These are phyloP conservation scores for Neodontobutis hainanensis DNA, from an alignment of 2,113 vertebrate genomes.

Conservation along the genomic window DNA sequence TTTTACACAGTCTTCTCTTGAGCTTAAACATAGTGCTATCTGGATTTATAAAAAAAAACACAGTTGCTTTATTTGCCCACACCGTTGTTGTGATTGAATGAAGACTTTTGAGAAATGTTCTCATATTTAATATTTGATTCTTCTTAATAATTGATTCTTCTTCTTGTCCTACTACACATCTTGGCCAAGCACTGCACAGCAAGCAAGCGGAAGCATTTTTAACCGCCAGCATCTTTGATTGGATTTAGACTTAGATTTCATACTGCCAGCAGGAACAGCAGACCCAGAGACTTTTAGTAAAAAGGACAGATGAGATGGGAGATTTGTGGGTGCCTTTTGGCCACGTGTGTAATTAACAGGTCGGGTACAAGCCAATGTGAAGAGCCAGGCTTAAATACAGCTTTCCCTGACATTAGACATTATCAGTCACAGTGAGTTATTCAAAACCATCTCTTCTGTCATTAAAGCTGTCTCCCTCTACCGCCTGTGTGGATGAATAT, in stretches of 20 bases:
- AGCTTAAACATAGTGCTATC: too few relatives aligned
- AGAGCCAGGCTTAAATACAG: conserved; percentile 43
- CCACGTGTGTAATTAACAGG: conserved; percentile 58
- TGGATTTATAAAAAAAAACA: too few relatives aligned
- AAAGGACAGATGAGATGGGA: conserved; percentile 33
- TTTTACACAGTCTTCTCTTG: too few relatives aligned
- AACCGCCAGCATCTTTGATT: conserved; percentile 11
- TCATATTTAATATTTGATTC: too few relatives aligned
- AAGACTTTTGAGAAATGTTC: too few relatives aligned
- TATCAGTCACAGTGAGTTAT: conserved; percentile 31
- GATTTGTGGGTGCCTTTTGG: conserved; percentile 49
- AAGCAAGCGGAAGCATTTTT: conserved; percentile 24
- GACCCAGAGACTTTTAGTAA: conserved; percentile 15
- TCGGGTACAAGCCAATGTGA: conserved; percentile 40
- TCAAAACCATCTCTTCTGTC: conserved; percentile 4
- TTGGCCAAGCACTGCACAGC: conserved; percentile 41
- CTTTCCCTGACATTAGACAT: conserved; percentile 26
- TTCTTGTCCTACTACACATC: background rate
- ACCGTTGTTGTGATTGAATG: too few relatives aligned
- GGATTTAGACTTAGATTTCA: conserved; percentile 48
- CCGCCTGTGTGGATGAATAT: conserved; percentile 11
- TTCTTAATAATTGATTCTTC: too few relatives aligned
- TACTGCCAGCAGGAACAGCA: conserved; percentile 36
- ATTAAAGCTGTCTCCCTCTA: conserved; percentile 5
- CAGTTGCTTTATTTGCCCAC: too few relatives aligned